Evolutionary conservation across 2,797 vertebrate species (phyloP).

Genomic region (Buceros bicornis): DNA sequence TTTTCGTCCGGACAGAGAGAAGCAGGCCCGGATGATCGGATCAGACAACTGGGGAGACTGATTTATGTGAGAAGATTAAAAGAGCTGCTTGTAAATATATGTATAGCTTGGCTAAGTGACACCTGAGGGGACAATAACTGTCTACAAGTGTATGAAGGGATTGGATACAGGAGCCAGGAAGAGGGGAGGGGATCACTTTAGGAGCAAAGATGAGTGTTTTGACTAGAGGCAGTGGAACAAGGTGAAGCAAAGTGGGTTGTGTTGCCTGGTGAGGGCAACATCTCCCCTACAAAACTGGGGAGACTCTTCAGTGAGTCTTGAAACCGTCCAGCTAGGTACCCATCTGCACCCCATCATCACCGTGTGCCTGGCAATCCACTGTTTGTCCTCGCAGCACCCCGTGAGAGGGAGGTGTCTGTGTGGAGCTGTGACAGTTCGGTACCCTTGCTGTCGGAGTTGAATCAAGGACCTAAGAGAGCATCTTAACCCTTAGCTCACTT

Average conservation of each 20-base stretch:
- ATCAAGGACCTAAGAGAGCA: not conserved
- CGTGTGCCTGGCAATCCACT: not conserved
- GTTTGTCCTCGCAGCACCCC: not conserved
- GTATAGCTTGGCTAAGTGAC: conserved; percentile 65
- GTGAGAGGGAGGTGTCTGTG: not conserved
- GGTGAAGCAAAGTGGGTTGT: not conserved
- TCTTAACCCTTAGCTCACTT: not conserved
- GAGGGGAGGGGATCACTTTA: not conserved
- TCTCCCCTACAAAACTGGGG: not conserved
- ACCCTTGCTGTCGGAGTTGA: not conserved
- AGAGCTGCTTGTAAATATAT: conserved; percentile 61
- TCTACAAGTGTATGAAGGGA: conserved; percentile 34
- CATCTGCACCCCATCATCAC: not conserved
- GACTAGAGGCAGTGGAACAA: not conserved
- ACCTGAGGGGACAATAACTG: conserved; percentile 70
- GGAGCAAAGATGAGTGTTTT: not conserved
- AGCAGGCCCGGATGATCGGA: conserved; percentile 32
- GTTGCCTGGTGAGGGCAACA: not conserved
- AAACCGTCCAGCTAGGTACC: not conserved
- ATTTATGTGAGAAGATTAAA: conserved; percentile 67
- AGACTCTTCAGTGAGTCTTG: not conserved
- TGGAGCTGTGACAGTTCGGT: not conserved
- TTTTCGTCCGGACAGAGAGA: conserved; percentile 22
- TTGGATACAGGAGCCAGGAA: not conserved
- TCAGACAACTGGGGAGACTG: conserved; percentile 51